phyloP scores from a whole-genome alignment of 2,797 vertebrate genomes.

The Acipenser transmontanus region DNA sequence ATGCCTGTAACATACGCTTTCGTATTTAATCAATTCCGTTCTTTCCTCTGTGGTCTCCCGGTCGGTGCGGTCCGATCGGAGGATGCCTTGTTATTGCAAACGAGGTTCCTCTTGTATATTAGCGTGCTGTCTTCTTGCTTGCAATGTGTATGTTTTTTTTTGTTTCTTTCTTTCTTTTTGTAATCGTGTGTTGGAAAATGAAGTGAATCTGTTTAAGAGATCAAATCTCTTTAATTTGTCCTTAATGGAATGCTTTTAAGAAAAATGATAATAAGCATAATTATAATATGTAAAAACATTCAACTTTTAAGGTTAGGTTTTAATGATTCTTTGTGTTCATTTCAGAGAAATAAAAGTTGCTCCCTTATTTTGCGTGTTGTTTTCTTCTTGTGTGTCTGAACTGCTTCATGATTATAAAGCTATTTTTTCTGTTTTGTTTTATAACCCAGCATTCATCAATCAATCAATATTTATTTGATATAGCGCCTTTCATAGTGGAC shows the following conservation, averaged over 20 bases:
- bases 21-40: neutral
- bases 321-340: constrained; percentile 42
- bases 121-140: constrained; percentile 59
- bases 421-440: neutral
- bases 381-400: constrained; percentile 15
- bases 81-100: constrained; percentile 14
- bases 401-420: neutral
- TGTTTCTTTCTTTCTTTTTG: constrained; percentile 30
- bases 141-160: constrained; percentile 35
- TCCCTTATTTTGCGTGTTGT: constrained; percentile 30
- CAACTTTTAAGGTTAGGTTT: constrained; percentile 36
- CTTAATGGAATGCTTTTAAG: constrained; percentile 50
- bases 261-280: constrained; percentile 36
- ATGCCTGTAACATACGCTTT: no score
- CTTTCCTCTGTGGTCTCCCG: neutral
- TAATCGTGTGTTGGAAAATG: constrained; percentile 50
- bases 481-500: neutral
- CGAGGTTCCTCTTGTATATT: constrained; percentile 47
- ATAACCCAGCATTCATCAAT: neutral
- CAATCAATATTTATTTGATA: constrained; percentile 22
- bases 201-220: constrained; percentile 38
- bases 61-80: constrained; percentile 15
- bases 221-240: constrained; percentile 41
- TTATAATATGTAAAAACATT: constrained; percentile 60
- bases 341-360: constrained; percentile 54